Conservation (phyloP, 1,140 invertebrate species). For the Formica selysi region DNA sequence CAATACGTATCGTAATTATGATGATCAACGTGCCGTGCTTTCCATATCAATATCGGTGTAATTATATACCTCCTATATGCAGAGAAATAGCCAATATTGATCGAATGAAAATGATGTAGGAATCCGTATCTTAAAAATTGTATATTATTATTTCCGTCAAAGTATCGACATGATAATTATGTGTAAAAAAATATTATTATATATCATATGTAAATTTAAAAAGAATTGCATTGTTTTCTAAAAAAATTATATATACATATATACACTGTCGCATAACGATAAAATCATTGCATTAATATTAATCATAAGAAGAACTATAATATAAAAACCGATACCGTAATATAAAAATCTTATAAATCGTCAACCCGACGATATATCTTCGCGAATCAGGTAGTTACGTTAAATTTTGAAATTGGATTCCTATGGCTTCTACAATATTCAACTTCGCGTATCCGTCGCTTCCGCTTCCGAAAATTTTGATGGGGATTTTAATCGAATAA, state of each 20-base stretch:
- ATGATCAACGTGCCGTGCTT: slow-evolving; percentile 59
- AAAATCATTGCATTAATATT: slow-evolving; percentile 2
- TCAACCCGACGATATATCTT: slow-evolving; percentile 22
- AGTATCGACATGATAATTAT: not conserved
- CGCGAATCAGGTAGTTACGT: slow-evolving; percentile 11
- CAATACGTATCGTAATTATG: slow-evolving; percentile 56
- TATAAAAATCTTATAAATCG: slow-evolving; percentile 50
- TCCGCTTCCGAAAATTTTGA: slow-evolving; percentile 53
- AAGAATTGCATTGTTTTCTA: not conserved
- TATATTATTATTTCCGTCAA: not conserved
- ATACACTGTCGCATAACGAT: not conserved
- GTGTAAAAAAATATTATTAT: not conserved
- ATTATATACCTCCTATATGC: slow-evolving; percentile 40
- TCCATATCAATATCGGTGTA: slow-evolving; percentile 53
- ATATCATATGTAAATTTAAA: not conserved
- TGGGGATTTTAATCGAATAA: slow-evolving; percentile 59
- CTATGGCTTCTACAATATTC: slow-evolving; percentile 48
- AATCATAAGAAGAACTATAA: not conserved
- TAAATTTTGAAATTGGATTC: slow-evolving; percentile 32
- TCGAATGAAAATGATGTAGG: not conserved
- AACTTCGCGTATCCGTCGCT: slow-evolving; percentile 22
- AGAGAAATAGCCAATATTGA: slow-evolving; percentile 36
- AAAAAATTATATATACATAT: not conserved
- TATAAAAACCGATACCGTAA: not conserved
- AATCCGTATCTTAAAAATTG: not conserved